A percentile compares a stretch with the other conserved stretches of the same genome.
Conservation (phyloP, 2,888 invertebrate species). For the Lymantria dispar region DNA sequence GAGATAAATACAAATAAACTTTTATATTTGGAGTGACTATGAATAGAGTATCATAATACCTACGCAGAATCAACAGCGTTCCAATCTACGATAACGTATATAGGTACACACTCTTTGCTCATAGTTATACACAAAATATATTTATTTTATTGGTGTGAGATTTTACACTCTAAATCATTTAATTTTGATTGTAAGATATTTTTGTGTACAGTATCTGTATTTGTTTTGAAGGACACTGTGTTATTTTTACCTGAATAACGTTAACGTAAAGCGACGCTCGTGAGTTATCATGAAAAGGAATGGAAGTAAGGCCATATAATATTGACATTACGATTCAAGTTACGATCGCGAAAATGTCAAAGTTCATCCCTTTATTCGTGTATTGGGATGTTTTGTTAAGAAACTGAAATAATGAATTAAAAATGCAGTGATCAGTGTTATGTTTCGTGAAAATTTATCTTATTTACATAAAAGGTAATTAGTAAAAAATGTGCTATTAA, state of each 20-base stretch:
- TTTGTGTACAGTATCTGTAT: not conserved
- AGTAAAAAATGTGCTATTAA: constrained; percentile 1
- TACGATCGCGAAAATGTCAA: constrained; percentile 65
- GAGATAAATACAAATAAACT: too few species aligned
- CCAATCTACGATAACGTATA: constrained; percentile 55
- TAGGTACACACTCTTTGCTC: constrained; percentile 22
- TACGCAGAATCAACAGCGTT: constrained; percentile 64
- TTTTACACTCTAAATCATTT: not conserved
- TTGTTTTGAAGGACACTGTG: not conserved
- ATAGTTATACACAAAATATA: constrained; percentile 27
- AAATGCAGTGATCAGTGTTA: constrained; percentile 24
- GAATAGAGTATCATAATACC: constrained; percentile 42
- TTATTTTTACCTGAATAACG: not conserved
- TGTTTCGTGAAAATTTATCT: constrained; percentile 12
- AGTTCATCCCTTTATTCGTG: constrained; percentile 56
- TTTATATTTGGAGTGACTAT: constrained; percentile 36
- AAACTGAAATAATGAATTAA: constrained; percentile 36
- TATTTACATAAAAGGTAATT: constrained; percentile 22
- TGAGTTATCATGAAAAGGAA: constrained; percentile 50
- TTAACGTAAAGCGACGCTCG: not conserved
- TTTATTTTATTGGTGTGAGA: constrained; percentile 32
- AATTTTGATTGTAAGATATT: constrained; percentile 14
- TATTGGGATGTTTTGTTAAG: constrained; percentile 30
- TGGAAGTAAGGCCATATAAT: constrained; percentile 44
- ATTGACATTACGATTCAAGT: constrained; percentile 42